Percentiles rank a stretch among this genome's conserved stretches.
Conservation (phyloP, 1,140 invertebrate species). For the Araneus ventricosus region DNA sequence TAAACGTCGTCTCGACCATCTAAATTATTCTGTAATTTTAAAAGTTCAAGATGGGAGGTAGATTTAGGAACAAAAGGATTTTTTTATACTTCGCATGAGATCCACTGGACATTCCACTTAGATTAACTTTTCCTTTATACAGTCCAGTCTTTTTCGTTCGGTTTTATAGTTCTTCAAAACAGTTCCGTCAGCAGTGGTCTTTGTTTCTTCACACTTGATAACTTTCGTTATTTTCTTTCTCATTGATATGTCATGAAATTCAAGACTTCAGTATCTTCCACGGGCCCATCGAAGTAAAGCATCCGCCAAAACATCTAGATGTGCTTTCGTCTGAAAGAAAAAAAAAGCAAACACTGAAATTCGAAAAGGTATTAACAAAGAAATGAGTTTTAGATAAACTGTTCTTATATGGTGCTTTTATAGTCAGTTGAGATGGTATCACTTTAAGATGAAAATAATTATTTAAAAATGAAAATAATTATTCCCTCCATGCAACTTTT, state of each 20-base stretch:
- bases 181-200: not conserved
- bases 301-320: conserved; percentile 95
- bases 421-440: no score
- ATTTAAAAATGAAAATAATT: no score
- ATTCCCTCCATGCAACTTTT: no score
- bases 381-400: no score
- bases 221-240: not conserved
- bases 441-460: no score
- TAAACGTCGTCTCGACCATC: conserved; percentile 26
- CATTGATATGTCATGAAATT: not conserved
- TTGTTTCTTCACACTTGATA: not conserved
- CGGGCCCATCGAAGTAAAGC: conserved; percentile 94
- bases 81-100: conserved; percentile 25
- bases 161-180: not conserved
- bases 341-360: conserved; percentile 50
- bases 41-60: conserved; percentile 62
- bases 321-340: conserved; percentile 92
- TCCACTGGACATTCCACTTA: not conserved
- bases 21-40: conserved; percentile 12
- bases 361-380: no score
- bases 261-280: conserved; percentile 58
- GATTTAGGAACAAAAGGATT: conserved; percentile 57
- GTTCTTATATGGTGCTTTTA: no score
- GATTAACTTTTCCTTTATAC: not conserved
- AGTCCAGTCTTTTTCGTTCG: not conserved